Percentiles rank a stretch among this genome's conserved stretches.
These are phyloP conservation scores for Synanthedon formicaeformis DNA, from an alignment of 2,888 invertebrate genomes.

Conservation along the genomic window DNA sequence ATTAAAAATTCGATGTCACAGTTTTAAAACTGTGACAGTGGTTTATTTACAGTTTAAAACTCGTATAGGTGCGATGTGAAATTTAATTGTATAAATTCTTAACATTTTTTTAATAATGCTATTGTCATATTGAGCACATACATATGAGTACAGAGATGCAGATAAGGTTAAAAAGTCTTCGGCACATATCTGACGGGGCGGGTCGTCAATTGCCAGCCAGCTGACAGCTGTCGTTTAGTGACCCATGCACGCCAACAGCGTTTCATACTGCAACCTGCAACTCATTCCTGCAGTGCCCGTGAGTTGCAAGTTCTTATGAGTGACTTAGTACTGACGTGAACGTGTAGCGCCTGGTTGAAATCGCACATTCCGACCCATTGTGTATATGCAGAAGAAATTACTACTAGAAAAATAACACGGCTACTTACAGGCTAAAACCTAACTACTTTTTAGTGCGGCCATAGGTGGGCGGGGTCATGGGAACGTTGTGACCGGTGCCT, in stretches of 20 bases:
- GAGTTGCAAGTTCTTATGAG: background rate
- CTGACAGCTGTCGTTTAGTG: no score
- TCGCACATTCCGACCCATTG: no score
- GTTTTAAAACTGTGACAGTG: conserved; percentile 1
- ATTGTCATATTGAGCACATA: conserved; percentile 7
- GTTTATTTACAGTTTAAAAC: background rate
- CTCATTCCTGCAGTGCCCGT: background rate
- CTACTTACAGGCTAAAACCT: no score
- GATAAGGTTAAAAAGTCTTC: background rate
- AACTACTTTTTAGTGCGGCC: no score
- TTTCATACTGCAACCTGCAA: background rate
- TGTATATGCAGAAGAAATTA: no score
- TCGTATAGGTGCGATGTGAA: background rate
- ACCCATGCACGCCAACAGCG: no score
- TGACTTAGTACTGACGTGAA: no score
- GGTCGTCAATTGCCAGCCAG: no score
- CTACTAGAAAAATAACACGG: no score
- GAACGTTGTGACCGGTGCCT: no score
- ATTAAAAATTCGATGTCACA: background rate
- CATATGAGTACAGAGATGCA: conserved; percentile 4
- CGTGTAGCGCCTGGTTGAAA: no score
- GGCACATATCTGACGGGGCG: background rate
- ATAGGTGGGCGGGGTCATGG: no score
- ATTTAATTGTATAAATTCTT: background rate
- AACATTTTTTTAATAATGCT: conserved; percentile 1